Percentiles rank a stretch among this genome's conserved stretches.
Evolutionary conservation across 2,888 invertebrate genomes (phyloP).

Genomic region (Clunio marinus): DNA sequence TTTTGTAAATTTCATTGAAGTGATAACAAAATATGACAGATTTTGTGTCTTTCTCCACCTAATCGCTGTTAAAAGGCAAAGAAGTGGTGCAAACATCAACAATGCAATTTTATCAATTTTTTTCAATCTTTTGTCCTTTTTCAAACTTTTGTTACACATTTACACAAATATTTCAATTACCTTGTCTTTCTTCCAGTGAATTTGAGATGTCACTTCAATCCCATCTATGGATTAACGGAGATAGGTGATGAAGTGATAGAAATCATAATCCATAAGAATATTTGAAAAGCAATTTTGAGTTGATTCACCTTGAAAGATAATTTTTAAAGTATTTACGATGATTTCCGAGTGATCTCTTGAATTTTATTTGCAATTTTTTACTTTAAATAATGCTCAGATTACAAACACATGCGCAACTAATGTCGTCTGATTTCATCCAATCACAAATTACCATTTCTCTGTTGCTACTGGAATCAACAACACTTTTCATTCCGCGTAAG

Average conservation of each 20-base stretch:
- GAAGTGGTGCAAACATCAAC: no score
- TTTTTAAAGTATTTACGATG: not conserved
- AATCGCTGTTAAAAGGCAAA: no score
- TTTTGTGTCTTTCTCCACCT: no score
- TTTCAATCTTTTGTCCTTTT: not conserved
- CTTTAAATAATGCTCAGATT: no score
- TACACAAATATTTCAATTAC: not conserved
- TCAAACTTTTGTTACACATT: not conserved
- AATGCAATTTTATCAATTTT: not conserved
- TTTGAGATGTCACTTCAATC: constrained; percentile 9
- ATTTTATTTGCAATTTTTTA: no score
- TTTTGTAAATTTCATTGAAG: not conserved
- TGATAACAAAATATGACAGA: not conserved
- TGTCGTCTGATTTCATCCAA: not conserved
- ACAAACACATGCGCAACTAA: not conserved
- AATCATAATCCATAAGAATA: not conserved
- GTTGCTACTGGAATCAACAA: no score
- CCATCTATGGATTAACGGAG: constrained; percentile 12
- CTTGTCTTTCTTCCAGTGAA: constrained; percentile 3
- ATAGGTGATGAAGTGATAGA: not conserved
- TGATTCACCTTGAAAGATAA: not conserved
- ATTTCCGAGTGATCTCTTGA: not conserved
- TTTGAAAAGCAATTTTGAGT: not conserved
- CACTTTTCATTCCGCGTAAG: not conserved
- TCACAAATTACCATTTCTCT: not conserved